Evolutionary conservation across 2,888 invertebrate genomes (phyloP).

Genomic region (Xestobium rufovillosum): DNA sequence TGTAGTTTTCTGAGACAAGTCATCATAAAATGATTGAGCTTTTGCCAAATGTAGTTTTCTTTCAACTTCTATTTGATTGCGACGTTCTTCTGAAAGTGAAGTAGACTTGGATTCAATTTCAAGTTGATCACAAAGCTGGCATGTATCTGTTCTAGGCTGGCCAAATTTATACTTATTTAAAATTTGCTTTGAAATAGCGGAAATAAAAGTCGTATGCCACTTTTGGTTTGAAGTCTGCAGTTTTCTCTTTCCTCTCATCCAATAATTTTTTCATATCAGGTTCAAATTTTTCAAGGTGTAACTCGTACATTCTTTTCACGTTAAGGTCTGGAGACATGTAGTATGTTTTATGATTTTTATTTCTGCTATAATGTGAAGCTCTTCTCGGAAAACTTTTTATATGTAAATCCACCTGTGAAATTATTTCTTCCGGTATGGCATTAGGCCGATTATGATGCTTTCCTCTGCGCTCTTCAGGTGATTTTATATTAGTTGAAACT

Average conservation of each 20-base stretch:
- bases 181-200: conserved; percentile 1
- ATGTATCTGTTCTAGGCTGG: background rate
- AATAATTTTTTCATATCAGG: background rate
- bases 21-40: no score
- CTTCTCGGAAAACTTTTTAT: background rate
- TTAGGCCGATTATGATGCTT: conserved; percentile 1
- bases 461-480: background rate
- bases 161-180: background rate
- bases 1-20: no score
- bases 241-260: background rate
- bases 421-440: background rate
- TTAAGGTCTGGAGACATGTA: background rate
- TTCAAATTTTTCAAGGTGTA: background rate
- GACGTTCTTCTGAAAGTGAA: no score
- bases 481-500: background rate
- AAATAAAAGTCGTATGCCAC: conserved; percentile 1
- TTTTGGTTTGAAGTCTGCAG: background rate
- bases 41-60: no score
- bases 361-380: background rate
- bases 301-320: background rate
- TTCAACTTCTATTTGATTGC: no score
- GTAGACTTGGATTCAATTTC: no score
- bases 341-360: background rate
- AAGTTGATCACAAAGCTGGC: background rate
- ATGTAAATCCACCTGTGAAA: conserved; percentile 1